phyloP scores from a whole-genome alignment of 2,797 vertebrate species.

The Crax fasciolata region DNA sequence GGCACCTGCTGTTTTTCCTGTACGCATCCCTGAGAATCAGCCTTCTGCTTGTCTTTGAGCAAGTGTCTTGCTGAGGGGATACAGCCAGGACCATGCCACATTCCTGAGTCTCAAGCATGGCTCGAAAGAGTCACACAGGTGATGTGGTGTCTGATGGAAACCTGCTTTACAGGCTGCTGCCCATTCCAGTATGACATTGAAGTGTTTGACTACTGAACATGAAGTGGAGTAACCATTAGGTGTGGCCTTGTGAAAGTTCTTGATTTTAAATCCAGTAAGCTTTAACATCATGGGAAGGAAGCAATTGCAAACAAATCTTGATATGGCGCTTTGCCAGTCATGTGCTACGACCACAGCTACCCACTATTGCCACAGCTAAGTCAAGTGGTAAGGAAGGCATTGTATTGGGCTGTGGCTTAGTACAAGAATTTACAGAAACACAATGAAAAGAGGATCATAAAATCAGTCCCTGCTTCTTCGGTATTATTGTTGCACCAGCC shows the following conservation, averaged over 20 bases:
- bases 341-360: not conserved
- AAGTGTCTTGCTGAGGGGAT: not conserved
- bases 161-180: constrained; percentile 44
- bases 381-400: not conserved
- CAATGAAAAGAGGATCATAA: not conserved
- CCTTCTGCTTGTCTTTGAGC: not conserved
- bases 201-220: constrained; percentile 40
- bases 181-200: not conserved
- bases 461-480: not conserved
- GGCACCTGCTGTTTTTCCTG: not conserved
- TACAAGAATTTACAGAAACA: not conserved
- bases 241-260: constrained; percentile 7
- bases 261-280: not conserved
- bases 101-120: not conserved
- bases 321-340: not conserved
- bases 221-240: constrained; percentile 8
- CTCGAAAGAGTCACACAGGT: not conserved
- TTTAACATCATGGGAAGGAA: constrained; percentile 42
- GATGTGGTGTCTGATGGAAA: not conserved
- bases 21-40: not conserved
- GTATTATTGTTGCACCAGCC: not conserved
- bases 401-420: not conserved
- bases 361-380: not conserved
- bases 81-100: not conserved
- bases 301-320: constrained; percentile 28